A percentile compares a stretch with the other conserved stretches of the same genome.
Conservation (phyloP, 1,140 invertebrate genomes). For the Colletes latitarsis region DNA sequence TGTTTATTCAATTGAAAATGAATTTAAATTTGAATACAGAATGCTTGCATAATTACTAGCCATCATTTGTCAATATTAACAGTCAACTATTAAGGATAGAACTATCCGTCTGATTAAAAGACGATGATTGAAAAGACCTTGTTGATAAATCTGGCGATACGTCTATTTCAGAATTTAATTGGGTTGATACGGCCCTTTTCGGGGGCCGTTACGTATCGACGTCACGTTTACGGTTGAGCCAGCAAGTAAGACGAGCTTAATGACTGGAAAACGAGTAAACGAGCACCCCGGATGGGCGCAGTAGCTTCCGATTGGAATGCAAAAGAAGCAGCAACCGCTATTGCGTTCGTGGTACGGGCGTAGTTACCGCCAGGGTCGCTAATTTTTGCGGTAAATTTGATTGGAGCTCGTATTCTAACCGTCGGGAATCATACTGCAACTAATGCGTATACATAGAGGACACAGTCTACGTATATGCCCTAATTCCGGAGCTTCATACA, state of each 20-base stretch:
- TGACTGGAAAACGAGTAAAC: slow-evolving; percentile 24
- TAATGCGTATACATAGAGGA: neutral
- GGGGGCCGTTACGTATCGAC: slow-evolving; percentile 7
- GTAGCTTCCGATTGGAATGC: slow-evolving; percentile 7
- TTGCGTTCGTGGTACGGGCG: neutral
- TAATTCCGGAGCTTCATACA: slow-evolving; percentile 33
- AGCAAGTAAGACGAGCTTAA: slow-evolving; percentile 16
- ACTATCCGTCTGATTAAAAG: too few relatives aligned
- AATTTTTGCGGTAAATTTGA: slow-evolving; percentile 13
- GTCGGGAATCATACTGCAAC: neutral
- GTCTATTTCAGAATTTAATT: slow-evolving; percentile 16
- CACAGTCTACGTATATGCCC: neutral
- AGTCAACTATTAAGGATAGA: too few relatives aligned
- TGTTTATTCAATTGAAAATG: too few relatives aligned
- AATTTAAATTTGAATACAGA: too few relatives aligned
- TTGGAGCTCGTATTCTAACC: neutral
- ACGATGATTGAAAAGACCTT: too few relatives aligned
- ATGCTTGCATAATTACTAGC: too few relatives aligned
- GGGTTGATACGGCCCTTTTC: neutral
- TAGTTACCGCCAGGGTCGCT: neutral
- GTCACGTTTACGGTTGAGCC: neutral
- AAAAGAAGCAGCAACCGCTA: neutral
- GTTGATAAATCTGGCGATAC: slow-evolving; percentile 15
- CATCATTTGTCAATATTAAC: too few relatives aligned
- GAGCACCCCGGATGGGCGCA: neutral